phyloP scores from a whole-genome alignment of 92 coral and sea anemone genomes.

The Plumapathes pennacea region DNA sequence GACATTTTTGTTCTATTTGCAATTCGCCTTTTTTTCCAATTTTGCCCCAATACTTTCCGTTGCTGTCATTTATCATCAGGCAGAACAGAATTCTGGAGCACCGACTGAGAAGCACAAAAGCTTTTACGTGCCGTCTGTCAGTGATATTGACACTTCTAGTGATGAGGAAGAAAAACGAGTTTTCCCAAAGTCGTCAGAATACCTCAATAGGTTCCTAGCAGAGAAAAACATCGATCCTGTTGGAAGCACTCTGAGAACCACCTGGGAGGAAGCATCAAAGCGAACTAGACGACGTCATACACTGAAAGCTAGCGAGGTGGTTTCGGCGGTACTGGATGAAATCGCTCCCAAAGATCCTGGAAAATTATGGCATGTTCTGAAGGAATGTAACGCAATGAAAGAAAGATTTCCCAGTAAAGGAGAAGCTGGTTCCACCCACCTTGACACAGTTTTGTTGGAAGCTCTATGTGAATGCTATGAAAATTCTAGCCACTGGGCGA shows the following conservation, averaged over 20 bases:
- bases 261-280: slow-evolving; percentile 7
- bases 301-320: slow-evolving; percentile 24
- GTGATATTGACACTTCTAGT: too few species aligned
- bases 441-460: slow-evolving; percentile 11
- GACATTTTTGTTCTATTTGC: too few species aligned
- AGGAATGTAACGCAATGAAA: too few species aligned
- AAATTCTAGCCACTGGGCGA: slow-evolving; percentile 16
- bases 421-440: slow-evolving; percentile 8
- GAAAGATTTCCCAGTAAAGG: too few species aligned
- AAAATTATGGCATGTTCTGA: slow-evolving; percentile 8
- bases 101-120: too few species aligned
- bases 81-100: too few species aligned
- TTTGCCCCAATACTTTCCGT: too few species aligned
- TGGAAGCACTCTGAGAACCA: not conserved
- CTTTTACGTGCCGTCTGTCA: too few species aligned
- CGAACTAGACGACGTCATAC: slow-evolving; percentile 18
- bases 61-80: too few species aligned
- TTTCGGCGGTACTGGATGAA: slow-evolving; percentile 24
- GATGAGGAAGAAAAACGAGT: not conserved
- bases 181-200: not conserved
- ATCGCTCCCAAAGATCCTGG: slow-evolving; percentile 5
- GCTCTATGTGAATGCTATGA: slow-evolving; percentile 18
- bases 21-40: too few species aligned
- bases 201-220: slow-evolving; percentile 6
- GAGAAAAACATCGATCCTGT: slow-evolving; percentile 4